A percentile compares a stretch with the other conserved stretches of the same genome.
These are phyloP conservation scores for Philhelius pedissequus DNA, from an alignment of 2,888 invertebrate species.

Conservation along the genomic window DNA sequence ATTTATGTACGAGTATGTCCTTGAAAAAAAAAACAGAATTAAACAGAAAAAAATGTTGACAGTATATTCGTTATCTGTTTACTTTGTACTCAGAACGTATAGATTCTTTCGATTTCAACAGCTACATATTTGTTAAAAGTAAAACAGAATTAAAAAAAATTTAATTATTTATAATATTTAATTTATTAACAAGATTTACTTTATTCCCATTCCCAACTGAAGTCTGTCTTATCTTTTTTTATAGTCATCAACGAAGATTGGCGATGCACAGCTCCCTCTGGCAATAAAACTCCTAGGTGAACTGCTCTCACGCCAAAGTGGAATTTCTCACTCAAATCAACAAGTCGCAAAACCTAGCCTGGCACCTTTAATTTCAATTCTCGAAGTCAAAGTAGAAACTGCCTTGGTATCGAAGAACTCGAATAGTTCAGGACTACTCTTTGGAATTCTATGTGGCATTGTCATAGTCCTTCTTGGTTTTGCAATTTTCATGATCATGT, in stretches of 20 bases:
- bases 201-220: too few relatives aligned
- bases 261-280: conserved; percentile 79
- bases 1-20: too few relatives aligned
- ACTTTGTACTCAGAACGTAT: too few relatives aligned
- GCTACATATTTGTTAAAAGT: too few relatives aligned
- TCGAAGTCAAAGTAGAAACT: conserved; percentile 88
- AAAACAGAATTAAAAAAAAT: too few relatives aligned
- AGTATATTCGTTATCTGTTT: too few relatives aligned
- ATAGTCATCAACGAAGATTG: conserved; percentile 80
- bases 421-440: conserved; percentile 77
- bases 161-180: too few relatives aligned
- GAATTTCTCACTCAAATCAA: conserved; percentile 73
- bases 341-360: conserved; percentile 81
- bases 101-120: too few relatives aligned
- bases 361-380: conserved; percentile 84
- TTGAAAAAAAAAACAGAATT: too few relatives aligned
- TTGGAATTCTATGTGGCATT: conserved; percentile 79
- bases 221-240: conserved; percentile 61
- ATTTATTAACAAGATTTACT: too few relatives aligned
- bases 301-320: conserved; percentile 81
- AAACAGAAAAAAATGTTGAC: too few relatives aligned
- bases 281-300: conserved; percentile 83
- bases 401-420: conserved; percentile 80
- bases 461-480: conserved; percentile 78
- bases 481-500: conserved; percentile 80